Percentiles rank a stretch among this genome's conserved stretches.
phyloP scores from a whole-genome alignment of 1,140 invertebrate genomes.

The Heliconius eleuchia region DNA sequence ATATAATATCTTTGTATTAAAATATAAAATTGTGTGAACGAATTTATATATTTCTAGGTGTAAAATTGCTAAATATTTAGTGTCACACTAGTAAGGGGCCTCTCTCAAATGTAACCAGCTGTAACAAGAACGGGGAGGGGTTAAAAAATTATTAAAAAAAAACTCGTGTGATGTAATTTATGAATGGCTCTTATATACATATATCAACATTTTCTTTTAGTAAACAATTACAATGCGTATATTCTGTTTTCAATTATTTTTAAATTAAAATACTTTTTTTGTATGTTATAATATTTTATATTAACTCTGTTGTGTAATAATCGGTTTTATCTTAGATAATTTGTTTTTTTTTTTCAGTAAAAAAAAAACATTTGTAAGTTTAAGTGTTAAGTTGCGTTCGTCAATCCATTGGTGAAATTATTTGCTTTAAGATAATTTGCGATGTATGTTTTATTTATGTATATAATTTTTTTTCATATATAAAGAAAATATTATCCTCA shows the following conservation, averaged over 20 bases:
- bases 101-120: too few species aligned
- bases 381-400: not conserved
- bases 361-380: not conserved
- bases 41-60: too few species aligned
- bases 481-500: not conserved
- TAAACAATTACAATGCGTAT: not conserved
- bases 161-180: too few species aligned
- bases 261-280: not conserved
- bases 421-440: not conserved
- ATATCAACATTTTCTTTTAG: not conserved
- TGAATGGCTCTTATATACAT: not conserved
- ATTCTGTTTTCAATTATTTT: not conserved
- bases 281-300: not conserved
- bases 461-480: not conserved
- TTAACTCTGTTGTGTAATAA: not conserved
- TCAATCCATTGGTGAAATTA: constrained; percentile 1
- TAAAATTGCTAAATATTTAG: too few species aligned
- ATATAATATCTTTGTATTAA: too few species aligned
- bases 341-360: not conserved
- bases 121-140: too few species aligned
- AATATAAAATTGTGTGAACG: too few species aligned
- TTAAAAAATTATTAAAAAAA: too few species aligned
- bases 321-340: not conserved
- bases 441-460: not conserved
- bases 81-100: too few species aligned